Evolutionary conservation across 2,113 vertebrate species (phyloP).

Genomic region (Cyprinodon tularosa): DNA sequence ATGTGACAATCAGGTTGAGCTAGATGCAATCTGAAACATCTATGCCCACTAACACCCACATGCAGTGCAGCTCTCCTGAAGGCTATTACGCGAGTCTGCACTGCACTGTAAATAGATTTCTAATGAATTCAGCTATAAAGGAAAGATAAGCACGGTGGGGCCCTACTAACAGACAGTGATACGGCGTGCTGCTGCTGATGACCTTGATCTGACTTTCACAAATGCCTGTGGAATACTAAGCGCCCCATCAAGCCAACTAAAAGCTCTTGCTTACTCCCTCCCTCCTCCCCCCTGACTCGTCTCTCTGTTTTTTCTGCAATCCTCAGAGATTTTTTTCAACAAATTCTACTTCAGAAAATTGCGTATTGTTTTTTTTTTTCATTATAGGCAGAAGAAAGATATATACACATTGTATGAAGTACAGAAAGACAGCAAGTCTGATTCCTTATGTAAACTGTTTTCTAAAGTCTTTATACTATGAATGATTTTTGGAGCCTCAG

Average conservation of each 20-base stretch:
- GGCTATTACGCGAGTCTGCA: constrained; percentile 19
- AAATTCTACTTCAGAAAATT: neutral
- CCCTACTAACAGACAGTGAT: constrained; percentile 40
- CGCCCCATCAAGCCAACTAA: constrained; percentile 53
- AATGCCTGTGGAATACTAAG: constrained; percentile 76
- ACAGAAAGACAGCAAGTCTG: neutral
- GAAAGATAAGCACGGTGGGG: constrained; percentile 36
- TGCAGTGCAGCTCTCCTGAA: constrained; percentile 6
- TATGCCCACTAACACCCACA: constrained; percentile 31
- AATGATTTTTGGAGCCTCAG: neutral
- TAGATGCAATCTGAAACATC: constrained; percentile 1
- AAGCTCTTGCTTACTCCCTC: constrained; percentile 46
- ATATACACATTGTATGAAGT: too few species aligned
- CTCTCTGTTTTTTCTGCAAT: constrained; percentile 42
- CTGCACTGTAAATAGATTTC: constrained; percentile 50
- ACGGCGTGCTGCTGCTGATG: constrained; percentile 59
- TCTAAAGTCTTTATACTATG: neutral
- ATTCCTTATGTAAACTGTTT: neutral
- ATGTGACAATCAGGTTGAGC: constrained; percentile 1
- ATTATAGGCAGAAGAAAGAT: neutral
- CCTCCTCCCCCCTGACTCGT: constrained; percentile 58
- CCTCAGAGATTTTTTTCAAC: neutral
- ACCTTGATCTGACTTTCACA: constrained; percentile 76
- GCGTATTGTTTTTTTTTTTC: neutral
- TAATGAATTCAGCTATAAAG: constrained; percentile 46